Evolutionary conservation across 2,888 invertebrate genomes (phyloP).

Genomic region (Hermodice carunculata): DNA sequence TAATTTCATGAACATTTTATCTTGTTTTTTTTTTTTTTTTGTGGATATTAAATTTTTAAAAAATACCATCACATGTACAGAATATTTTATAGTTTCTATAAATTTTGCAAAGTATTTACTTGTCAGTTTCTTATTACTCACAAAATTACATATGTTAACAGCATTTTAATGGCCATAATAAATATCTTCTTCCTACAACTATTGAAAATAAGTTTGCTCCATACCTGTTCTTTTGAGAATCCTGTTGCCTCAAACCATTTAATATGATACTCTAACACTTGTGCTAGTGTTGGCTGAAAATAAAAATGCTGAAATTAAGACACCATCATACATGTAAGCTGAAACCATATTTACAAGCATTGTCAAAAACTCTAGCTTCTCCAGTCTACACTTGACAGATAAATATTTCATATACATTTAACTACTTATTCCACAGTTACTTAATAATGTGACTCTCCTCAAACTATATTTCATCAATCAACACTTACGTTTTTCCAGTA

Average conservation of each 20-base stretch:
- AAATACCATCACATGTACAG: no score
- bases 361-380: neutral
- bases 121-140: no score
- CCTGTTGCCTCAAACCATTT: slow-evolving; percentile 71
- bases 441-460: no score
- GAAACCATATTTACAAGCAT: neutral
- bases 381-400: neutral
- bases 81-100: no score
- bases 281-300: slow-evolving; percentile 69
- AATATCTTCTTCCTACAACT: neutral
- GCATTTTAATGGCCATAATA: neutral
- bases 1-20: no score
- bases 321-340: neutral
- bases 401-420: neutral
- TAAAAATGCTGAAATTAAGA: slow-evolving; percentile 7
- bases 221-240: slow-evolving; percentile 70
- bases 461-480: no score
- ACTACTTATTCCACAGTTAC: no score
- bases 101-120: no score
- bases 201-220: neutral
- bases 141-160: no score
- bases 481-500: no score
- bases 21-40: no score
- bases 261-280: slow-evolving; percentile 72
- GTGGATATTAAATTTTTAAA: no score